phyloP scores from a whole-genome alignment of 2,113 vertebrate species.

The Cryptomyrus ogoouensis region DNA sequence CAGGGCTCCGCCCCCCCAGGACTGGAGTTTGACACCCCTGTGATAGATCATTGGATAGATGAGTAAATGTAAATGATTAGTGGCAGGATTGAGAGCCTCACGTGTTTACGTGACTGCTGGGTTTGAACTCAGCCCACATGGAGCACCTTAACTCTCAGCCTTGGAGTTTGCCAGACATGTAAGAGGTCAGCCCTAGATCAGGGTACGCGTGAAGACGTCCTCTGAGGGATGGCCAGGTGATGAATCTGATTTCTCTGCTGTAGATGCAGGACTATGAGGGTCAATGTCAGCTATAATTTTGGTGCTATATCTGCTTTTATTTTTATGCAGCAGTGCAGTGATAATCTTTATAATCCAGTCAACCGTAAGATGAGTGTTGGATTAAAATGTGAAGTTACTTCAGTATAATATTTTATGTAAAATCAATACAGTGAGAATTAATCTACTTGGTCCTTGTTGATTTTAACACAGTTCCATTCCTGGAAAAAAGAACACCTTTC shows the following conservation, averaged over 20 bases:
- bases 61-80: neutral
- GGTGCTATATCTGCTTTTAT: neutral
- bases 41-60: neutral
- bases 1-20: too few relatives aligned
- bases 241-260: neutral
- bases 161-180: neutral
- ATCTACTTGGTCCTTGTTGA: neutral
- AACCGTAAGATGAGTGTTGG: neutral
- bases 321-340: neutral
- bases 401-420: neutral
- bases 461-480: neutral
- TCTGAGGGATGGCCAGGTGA: neutral
- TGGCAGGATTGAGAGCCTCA: neutral
- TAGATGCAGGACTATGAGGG: neutral
- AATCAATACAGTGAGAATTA: neutral
- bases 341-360: neutral
- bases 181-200: neutral
- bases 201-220: neutral
- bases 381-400: neutral
- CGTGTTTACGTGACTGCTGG: neutral
- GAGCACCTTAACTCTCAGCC: neutral
- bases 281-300: neutral
- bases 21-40: too few relatives aligned
- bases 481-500: neutral
- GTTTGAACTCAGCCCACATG: neutral